phyloP scores from a whole-genome alignment of 1,140 invertebrate species.

The Tachypleus tridentatus region DNA sequence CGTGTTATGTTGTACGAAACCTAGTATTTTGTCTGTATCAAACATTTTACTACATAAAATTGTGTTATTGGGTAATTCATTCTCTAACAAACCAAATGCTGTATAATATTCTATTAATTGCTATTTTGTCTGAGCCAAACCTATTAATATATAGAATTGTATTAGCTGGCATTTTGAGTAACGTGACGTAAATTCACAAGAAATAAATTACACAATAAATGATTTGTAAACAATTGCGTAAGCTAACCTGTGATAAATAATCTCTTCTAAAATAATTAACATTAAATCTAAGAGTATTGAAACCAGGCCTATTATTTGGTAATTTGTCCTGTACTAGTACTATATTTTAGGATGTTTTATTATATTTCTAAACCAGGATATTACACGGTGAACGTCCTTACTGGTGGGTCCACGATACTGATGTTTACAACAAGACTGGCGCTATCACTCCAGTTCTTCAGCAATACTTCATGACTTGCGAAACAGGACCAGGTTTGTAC shows the following conservation, averaged over 20 bases:
- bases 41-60: too few relatives aligned
- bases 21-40: too few relatives aligned
- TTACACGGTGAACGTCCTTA: slow-evolving; percentile 49
- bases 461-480: slow-evolving; percentile 46
- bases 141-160: too few relatives aligned
- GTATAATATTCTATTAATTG: too few relatives aligned
- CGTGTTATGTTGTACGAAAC: too few relatives aligned
- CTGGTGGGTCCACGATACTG: slow-evolving; percentile 49
- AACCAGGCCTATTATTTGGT: slow-evolving; percentile 4
- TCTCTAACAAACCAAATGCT: too few relatives aligned
- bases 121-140: too few relatives aligned
- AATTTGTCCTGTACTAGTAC: slow-evolving; percentile 2
- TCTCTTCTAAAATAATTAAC: background rate
- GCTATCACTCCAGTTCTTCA: slow-evolving; percentile 30
- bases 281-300: background rate
- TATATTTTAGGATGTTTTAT: slow-evolving; percentile 3
- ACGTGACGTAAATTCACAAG: too few relatives aligned
- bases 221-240: too few relatives aligned
- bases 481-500: slow-evolving; percentile 45
- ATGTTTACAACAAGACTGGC: slow-evolving; percentile 17
- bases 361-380: slow-evolving; percentile 35
- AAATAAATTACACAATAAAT: too few relatives aligned
- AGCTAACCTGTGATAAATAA: background rate
- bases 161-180: too few relatives aligned
- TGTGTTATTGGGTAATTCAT: too few relatives aligned